Base-by-base conservation (phyloP, 2,113 vertebrate genomes). In the Otolemur garnettii region DNA sequence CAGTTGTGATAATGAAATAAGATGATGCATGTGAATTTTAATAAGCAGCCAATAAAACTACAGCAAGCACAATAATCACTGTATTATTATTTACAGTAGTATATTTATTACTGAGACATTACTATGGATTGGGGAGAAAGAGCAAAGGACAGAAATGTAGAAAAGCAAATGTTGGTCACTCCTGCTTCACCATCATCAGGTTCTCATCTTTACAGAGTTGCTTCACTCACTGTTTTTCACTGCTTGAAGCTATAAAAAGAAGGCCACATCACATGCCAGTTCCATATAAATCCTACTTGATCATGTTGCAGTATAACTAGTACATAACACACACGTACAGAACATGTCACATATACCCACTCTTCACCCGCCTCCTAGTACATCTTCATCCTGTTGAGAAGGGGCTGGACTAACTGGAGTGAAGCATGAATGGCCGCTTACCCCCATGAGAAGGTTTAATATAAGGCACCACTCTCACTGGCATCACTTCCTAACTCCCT, bases 1-100 rank as follows among this genome's bases (percentile, higher is more conserved):
- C 78, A 59, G 0, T 33, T 83, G 30, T 95, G n/a, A 92, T 30
- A 90, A 92, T 90, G 50, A 83, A 79, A 66, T 86, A 69, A 94
- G 53, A 42, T 64, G 42, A 87, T 53, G 1, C 17, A 60, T n/a
- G 53, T 69, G 78, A 85, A 78, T 83, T 85, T 87, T 69, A 90
- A 68, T 80, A 80, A 30, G 4, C 15, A 45, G 6, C 78, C 75
- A 55, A 64, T 69, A 78, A 79, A 81, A 66, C 60, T 59, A 86
- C 14, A 68, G 38, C 22, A 79, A 19, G 42, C 53, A 21, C 11
- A 38, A 53, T 45, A 62, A 68, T 15, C n/a, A 28, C 12, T 69
- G 1, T 18, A n/a, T 77, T 95, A 42, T 57, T 30, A 53, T 38
- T 33, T 60, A 1, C 62, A 45, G 12, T 71, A 30, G 14, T 45